Evolutionary conservation across 2,797 vertebrate species (phyloP), one percentile per base, ranked within the genome.

Genomic region (Thamnophis elegans): DNA sequence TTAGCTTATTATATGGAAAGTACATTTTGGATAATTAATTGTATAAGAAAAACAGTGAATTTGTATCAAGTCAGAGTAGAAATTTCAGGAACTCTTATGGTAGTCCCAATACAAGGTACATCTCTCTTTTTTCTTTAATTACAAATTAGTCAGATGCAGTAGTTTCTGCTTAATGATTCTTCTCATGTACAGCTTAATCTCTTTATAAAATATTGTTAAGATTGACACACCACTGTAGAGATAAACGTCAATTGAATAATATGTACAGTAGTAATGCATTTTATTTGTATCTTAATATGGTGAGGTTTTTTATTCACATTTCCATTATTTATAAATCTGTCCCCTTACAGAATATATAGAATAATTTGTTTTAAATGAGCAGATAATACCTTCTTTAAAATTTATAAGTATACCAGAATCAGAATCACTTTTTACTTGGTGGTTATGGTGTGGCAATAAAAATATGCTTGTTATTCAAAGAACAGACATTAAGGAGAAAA

Each of bases 161-260:
- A 65, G 96, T 97, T 98, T 98, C 96, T 97, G 96, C 95, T 96
- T 98, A 97, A 98, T 96, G 95, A 96, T 94, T 97, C 96, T 95
- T 94, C 96, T 95, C 96, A 91, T 96, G 97, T 97, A 97, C 97
- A 97, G 96, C 96, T 98, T 98, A 98, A 98, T 97, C 95, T 91
- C 95, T 90, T 97, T 97, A 96, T 96, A 91, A 97, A 97, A 98
- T 97, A 93, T 93, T 95, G 94, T 97, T 98, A 96, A 98, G 98
- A 98, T 98, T 98, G 98, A 98, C 97, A 97, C 91, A 90, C 95
- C 47, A n/a, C 95, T 95, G 95, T 95, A 95, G 96, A 97, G 97
- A 98, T 97, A 96, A 94, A 97, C 97, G 96, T 97, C 96, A 97
- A 98, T 97, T 97, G 97, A 98, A 97, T 98, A 97, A 97, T 98